phyloP scores from a whole-genome alignment of 2,113 vertebrate genomes.

The Labeo catla region DNA sequence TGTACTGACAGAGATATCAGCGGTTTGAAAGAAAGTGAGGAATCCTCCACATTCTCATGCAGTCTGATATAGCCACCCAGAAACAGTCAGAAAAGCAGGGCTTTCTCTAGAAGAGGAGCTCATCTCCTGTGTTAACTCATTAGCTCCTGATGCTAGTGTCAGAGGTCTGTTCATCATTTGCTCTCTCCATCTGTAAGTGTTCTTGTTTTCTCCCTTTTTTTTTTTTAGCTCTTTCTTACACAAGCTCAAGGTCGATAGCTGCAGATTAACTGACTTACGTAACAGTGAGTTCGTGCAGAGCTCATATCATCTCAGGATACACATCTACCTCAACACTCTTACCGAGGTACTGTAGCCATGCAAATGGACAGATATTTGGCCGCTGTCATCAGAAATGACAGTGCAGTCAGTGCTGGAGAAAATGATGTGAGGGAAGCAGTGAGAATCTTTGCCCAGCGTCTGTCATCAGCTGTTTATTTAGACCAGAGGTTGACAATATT shows the following conservation, averaged over 20 bases:
- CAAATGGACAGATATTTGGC: not conserved
- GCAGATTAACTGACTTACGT: constrained; percentile 23
- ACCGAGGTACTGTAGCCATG: not conserved
- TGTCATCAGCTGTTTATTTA: not conserved
- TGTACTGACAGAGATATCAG: constrained; percentile 17
- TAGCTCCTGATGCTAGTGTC: not conserved
- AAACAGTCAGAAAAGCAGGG: too few species aligned
- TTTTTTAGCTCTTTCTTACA: not conserved
- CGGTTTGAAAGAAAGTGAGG: not conserved
- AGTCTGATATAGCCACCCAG: not conserved
- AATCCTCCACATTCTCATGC: not conserved
- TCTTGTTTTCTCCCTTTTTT: not conserved
- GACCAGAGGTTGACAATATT: not conserved
- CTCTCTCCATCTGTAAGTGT: constrained; percentile 43
- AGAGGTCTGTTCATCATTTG: not conserved
- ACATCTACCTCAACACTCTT: not conserved
- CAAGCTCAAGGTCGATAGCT: constrained; percentile 23
- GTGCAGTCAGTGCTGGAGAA: not conserved
- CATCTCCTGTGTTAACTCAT: not conserved
- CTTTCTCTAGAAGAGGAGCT: too few species aligned
- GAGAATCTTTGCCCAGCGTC: not conserved
- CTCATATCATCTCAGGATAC: not conserved
- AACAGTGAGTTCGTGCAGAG: not conserved
- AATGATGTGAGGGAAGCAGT: not conserved
- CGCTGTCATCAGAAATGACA: not conserved